Evolutionary conservation across 2,888 invertebrate genomes (phyloP).

Genomic region (Temnothorax rugatulus): DNA sequence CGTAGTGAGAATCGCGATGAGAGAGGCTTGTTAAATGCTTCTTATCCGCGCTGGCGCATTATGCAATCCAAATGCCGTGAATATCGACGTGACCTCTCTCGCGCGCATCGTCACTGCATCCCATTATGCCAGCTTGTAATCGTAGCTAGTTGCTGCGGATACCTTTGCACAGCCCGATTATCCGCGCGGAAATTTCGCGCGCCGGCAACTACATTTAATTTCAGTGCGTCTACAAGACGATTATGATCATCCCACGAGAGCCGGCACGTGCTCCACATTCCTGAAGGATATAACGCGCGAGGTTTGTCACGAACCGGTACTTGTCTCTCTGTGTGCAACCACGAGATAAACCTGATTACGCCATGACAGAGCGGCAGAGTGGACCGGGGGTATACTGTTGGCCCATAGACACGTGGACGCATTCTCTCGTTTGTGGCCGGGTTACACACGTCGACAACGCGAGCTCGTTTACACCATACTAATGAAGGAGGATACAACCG

Average conservation of each 20-base stretch:
- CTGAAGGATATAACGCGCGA: constrained; percentile 65
- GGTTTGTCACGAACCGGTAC: constrained; percentile 62
- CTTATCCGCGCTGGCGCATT: constrained; percentile 11
- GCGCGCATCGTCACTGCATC: not conserved
- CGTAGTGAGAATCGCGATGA: not conserved
- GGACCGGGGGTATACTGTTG: constrained; percentile 55
- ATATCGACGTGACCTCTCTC: constrained; percentile 2
- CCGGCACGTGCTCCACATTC: constrained; percentile 61
- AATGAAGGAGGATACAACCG: constrained; percentile 56
- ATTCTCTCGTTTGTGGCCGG: constrained; percentile 60
- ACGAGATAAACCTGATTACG: constrained; percentile 75
- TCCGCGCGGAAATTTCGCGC: constrained; percentile 22
- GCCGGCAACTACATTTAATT: constrained; percentile 33
- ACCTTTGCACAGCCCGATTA: constrained; percentile 12
- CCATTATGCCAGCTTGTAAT: constrained; percentile 6
- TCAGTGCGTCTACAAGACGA: constrained; percentile 36
- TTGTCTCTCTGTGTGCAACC: constrained; percentile 72
- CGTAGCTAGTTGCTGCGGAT: not conserved
- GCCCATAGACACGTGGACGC: constrained; percentile 65
- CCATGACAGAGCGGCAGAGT: constrained; percentile 66
- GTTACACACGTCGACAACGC: constrained; percentile 63
- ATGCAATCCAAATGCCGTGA: constrained; percentile 17
- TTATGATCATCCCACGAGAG: constrained; percentile 42
- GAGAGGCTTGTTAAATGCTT: constrained; percentile 15
- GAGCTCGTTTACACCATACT: constrained; percentile 67